phyloP scores from a whole-genome alignment of 2,888 invertebrate genomes.

The Cantharis lateralis region DNA sequence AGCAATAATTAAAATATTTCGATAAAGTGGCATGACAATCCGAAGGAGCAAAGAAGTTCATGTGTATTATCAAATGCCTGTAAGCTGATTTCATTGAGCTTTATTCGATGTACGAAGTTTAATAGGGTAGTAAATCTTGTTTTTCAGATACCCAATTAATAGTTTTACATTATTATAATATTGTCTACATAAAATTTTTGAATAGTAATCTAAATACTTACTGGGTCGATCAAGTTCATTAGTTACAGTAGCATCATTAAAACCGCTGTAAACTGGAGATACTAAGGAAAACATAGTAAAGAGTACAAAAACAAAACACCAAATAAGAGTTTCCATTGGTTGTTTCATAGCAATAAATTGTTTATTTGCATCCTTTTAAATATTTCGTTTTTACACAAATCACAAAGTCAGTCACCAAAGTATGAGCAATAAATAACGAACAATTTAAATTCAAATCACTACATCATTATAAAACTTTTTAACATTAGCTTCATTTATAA shows the following conservation, averaged over 20 bases:
- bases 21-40: not conserved
- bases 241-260: conserved; percentile 63
- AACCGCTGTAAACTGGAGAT: conserved; percentile 55
- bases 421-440: conserved; percentile 12
- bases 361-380: conserved; percentile 10
- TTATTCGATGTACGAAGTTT: not conserved
- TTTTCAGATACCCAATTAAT: not conserved
- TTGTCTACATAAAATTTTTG: not conserved
- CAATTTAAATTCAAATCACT: conserved; percentile 19
- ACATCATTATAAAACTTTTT: conserved; percentile 15
- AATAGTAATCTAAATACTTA: conserved; percentile 42
- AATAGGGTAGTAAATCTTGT: not conserved
- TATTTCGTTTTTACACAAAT: conserved; percentile 7
- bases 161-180: not conserved
- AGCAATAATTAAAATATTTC: not conserved
- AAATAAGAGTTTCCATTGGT: conserved; percentile 47
- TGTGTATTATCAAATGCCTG: not conserved
- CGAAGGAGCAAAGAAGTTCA: not conserved
- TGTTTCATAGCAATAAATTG: conserved; percentile 37
- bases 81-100: not conserved
- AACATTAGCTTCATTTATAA: conserved; percentile 19
- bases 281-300: conserved; percentile 55
- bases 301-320: conserved; percentile 58
- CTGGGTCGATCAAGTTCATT: conserved; percentile 68
- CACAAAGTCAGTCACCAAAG: conserved; percentile 1